Base-by-base conservation (phyloP, 2,888 invertebrate genomes). In the Cephus pygmeus region DNA sequence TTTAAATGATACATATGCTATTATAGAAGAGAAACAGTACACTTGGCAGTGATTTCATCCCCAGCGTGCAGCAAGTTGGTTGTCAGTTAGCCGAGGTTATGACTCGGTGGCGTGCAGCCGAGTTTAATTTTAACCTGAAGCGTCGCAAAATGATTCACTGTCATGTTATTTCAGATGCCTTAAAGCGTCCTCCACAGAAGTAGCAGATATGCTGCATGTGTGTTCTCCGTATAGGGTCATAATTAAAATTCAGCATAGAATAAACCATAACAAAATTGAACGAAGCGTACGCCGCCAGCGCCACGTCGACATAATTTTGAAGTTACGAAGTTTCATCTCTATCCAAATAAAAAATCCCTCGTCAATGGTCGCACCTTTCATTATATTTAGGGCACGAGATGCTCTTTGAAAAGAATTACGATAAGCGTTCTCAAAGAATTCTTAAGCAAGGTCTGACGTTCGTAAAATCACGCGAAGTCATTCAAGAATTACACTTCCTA, bases 11-110 rank as follows among this genome's bases (percentile, higher is more conserved):
- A 71, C 12, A 31, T 33, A 33, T 33, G 12, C 71, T 31, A 71
- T 33, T 31, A 31, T 33, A 33, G 2, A 71, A 23, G 23, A 31
- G 71, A 31, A 33, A 71, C 71, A 31, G 71, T 71, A 71, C 71
- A 71, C 85, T 83, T 84, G 85, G 81, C 82, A 84, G 78, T 84
- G 83, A 83, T 82, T 81, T 80, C 75, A 34, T 76, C 78, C 78
- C 76, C 77, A 69, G 68, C 79, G 77, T 69, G 33, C 75, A 73
- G 71, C 34, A 76, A 82, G 81, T 80, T 77, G 73, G 75, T 73
- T 78, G 75, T 83, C 77, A 36, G 84, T 88, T 86, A 81, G 35
- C 84, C 85, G 81, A 85, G 86, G 86, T 87, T 85, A 86, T 83
- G 86, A 82, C 76, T 80, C 77, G 77, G 75, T 77, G 76, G 76